Percentiles rank a stretch among this genome's conserved stretches.
These are phyloP conservation scores for Amorpha juglandis DNA, from an alignment of 2,888 invertebrate genomes.

Conservation along the genomic window DNA sequence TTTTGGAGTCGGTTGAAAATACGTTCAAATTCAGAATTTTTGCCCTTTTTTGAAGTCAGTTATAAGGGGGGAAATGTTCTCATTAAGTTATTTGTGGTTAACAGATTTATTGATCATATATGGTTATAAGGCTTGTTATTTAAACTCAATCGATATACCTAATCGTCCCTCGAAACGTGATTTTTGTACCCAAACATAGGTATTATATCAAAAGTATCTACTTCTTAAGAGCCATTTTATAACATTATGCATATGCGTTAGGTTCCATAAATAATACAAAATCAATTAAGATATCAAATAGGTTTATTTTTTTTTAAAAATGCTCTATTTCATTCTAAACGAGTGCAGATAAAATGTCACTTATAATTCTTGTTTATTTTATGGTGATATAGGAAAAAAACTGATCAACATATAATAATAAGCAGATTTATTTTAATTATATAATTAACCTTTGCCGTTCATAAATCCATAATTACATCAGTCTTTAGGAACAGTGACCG, in stretches of 20 bases:
- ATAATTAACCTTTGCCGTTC: conserved; percentile 20
- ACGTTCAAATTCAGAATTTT: no score
- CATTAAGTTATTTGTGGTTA: no score
- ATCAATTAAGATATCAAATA: not conserved
- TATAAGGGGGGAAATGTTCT: no score
- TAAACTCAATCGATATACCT: no score
- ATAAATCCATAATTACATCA: conserved; percentile 1
- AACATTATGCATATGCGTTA: not conserved
- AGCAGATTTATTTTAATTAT: conserved; percentile 15
- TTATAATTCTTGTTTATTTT: conserved; percentile 11
- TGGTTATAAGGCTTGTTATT: no score
- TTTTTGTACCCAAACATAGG: no score
- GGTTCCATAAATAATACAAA: not conserved
- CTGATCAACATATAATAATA: not conserved
- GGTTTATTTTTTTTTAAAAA: not conserved
- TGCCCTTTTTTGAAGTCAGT: no score
- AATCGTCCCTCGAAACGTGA: no score
- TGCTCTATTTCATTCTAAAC: not conserved
- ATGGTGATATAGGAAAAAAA: not conserved
- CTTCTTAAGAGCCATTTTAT: no score
- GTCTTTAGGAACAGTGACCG: not conserved
- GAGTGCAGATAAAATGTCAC: conserved; percentile 6
- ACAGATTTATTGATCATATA: no score
- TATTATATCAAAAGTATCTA: no score
- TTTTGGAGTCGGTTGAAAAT: no score